Evolutionary conservation across 2,888 invertebrate species (phyloP), one percentile per base, ranked within the genome.

Genomic region (Machimus atricapillus): DNA sequence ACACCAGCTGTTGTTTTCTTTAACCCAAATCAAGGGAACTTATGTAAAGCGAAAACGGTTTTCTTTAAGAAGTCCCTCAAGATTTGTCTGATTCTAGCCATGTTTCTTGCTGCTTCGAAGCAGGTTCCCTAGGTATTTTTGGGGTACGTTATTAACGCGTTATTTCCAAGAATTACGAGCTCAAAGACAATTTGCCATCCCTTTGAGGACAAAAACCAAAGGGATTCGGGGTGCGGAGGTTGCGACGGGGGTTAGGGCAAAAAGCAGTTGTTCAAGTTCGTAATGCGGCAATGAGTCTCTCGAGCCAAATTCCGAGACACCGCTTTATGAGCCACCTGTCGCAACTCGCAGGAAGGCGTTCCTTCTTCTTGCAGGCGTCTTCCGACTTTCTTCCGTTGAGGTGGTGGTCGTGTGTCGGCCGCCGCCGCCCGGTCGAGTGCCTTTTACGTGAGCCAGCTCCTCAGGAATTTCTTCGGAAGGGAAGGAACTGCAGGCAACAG

Each of bases 311-410:
- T 90, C 89, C 90, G 87, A 90, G 89, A 90, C 90, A 89, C 88
- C 88, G 89, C 90, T 91, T 91, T 90, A 91, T 90, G 90, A 90
- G 90, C 90, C 91, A 91, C 91, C 91, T 91, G 91, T 90, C 90
- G 90, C 87, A 89, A 82, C 91, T 90, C 90, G 90, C 87, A 89
- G 40, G 16, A 46, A 82, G 66, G 34, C 82, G 34, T 34, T 58
- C 58, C 31, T 73, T n/a, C 58, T 52, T 77, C 79, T 40, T 83
- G 52, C 66, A 58, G 56, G 43, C 46, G 40, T 56, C 76, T 79
- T 56, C 81, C 73, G 23, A 81, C 87, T 85, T 87, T 89, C 87
- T 66, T 89, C 89, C 88, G 88, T 79, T 14, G 66, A 66, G 27
- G 58, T 23, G 27, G 58, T 23, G 12, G 66, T 66, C 66, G 66